Evolutionary conservation across 2,888 invertebrate genomes (phyloP).

Genomic region (Apamea crenata): DNA sequence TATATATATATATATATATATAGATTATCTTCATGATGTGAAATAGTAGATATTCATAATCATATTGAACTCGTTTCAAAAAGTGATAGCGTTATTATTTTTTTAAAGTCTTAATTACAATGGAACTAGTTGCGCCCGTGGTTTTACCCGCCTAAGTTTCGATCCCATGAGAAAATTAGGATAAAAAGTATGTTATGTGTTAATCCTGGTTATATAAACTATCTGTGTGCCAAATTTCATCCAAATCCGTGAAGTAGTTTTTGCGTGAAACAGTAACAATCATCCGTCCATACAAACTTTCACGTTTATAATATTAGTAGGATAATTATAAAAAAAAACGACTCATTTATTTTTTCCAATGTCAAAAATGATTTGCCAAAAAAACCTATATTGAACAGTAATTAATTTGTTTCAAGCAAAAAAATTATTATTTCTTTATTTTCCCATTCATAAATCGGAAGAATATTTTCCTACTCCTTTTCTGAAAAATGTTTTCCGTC

Average conservation of each 20-base stretch:
- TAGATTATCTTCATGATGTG: background rate
- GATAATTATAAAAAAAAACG: background rate
- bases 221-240: no score
- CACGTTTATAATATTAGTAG: no score
- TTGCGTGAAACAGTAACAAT: no score
- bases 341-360: background rate
- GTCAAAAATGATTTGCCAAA: background rate
- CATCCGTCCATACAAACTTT: no score
- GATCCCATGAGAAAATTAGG: no score
- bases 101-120: background rate
- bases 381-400: background rate
- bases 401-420: background rate
- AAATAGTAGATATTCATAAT: no score
- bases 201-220: no score
- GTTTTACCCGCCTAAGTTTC: no score
- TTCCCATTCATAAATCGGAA: background rate
- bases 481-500: background rate
- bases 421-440: background rate
- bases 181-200: no score
- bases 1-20: no score
- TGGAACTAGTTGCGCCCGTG: background rate
- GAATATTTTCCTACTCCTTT: background rate
- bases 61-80: no score
- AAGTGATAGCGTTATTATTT: background rate
- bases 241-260: no score